Percentiles rank a stretch among this genome's conserved stretches.
phyloP scores from a whole-genome alignment of 1,140 invertebrate genomes.

The Frieseomelitta varia region DNA sequence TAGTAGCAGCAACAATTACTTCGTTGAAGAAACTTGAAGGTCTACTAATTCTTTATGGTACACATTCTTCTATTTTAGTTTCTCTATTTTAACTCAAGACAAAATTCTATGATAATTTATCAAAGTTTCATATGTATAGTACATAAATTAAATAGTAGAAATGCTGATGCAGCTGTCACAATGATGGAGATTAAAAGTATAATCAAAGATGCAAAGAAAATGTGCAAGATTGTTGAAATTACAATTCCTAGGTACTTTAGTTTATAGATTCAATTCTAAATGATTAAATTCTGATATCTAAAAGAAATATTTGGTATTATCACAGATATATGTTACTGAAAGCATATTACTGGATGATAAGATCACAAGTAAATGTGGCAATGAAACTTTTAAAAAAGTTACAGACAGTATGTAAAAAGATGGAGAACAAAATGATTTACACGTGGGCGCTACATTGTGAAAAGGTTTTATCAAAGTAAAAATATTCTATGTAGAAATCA shows the following conservation, averaged over 20 bases:
- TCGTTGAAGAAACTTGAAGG: conserved; percentile 75
- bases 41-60: conserved; percentile 76
- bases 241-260: conserved; percentile 71
- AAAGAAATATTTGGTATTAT: neutral
- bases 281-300: neutral
- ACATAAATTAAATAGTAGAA: conserved; percentile 69
- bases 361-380: conserved; percentile 55
- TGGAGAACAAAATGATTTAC: conserved; percentile 68
- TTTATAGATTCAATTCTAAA: neutral
- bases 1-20: conserved; percentile 69
- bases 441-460: conserved; percentile 75
- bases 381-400: conserved; percentile 67
- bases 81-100: neutral
- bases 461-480: conserved; percentile 62
- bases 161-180: conserved; percentile 57
- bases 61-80: neutral
- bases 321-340: conserved; percentile 73
- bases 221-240: conserved; percentile 68
- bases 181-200: conserved; percentile 64
- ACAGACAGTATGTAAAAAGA: conserved; percentile 63
- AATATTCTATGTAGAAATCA: neutral
- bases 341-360: conserved; percentile 75
- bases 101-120: neutral
- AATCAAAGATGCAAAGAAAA: conserved; percentile 68
- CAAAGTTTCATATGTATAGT: conserved; percentile 55